phyloP scores from a whole-genome alignment of 2,888 invertebrate species.

The Philereme transversata region DNA sequence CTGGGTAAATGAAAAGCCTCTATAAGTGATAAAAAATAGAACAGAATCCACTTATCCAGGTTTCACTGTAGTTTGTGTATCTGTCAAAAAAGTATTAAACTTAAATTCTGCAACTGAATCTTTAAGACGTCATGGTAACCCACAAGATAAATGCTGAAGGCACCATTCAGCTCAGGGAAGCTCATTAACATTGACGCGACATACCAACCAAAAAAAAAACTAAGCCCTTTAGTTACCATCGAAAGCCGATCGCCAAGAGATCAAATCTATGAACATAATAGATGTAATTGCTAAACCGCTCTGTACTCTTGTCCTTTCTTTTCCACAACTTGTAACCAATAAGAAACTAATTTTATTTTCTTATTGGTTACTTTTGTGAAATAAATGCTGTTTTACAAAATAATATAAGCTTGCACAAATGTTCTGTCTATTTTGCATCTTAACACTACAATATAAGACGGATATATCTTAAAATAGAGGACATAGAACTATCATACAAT shows the following conservation, averaged over 20 bases:
- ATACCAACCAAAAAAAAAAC: no score
- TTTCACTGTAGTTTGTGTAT: no score
- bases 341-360: not conserved
- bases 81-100: no score
- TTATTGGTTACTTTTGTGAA: not conserved
- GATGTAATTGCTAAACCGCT: not conserved
- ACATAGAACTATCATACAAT: constrained; percentile 78
- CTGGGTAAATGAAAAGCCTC: no score
- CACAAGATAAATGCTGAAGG: no score
- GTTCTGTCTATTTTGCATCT: constrained; percentile 49
- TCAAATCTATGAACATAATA: not conserved
- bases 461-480: constrained; percentile 74
- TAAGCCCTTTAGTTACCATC: not conserved
- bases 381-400: constrained; percentile 4
- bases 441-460: constrained; percentile 75
- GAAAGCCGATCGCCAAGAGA: not conserved
- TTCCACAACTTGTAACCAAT: not conserved
- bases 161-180: no score
- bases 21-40: no score
- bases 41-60: no score
- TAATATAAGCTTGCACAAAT: constrained; percentile 15
- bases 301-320: no score
- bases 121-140: no score
- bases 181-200: no score
- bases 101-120: no score